These are phyloP conservation scores for Drosophila tropicalis DNA, from an alignment of 1,140 invertebrate genomes.

Conservation along the genomic window DNA sequence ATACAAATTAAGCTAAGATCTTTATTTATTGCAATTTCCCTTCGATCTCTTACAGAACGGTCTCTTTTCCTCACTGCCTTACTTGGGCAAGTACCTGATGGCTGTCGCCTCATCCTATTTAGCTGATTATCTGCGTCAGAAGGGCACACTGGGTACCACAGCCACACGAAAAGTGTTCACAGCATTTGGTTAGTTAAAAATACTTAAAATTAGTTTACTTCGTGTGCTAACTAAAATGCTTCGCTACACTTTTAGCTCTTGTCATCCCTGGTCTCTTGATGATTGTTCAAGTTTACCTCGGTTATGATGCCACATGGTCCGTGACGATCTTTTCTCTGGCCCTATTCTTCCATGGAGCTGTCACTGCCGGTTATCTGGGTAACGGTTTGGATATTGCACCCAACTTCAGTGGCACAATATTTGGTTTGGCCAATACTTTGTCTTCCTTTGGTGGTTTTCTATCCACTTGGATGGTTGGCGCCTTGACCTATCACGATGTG, in stretches of 20 bases:
- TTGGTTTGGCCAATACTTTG: slow-evolving; percentile 95
- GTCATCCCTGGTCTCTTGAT: slow-evolving; percentile 87
- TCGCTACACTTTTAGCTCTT: slow-evolving; percentile 84
- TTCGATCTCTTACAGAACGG: slow-evolving; percentile 86
- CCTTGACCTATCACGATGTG: slow-evolving; percentile 89
- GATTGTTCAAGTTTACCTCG: slow-evolving; percentile 88
- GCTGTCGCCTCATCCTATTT: slow-evolving; percentile 88
- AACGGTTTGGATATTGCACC: slow-evolving; percentile 96
- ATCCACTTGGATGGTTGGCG: slow-evolving; percentile 93
- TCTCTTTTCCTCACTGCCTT: slow-evolving; percentile 93
- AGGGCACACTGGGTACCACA: slow-evolving; percentile 88
- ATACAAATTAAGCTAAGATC: too few species aligned
- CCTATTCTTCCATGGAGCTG: slow-evolving; percentile 92
- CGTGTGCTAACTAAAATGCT: slow-evolving; percentile 1
- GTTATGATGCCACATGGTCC: slow-evolving; percentile 87
- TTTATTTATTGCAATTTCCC: neutral
- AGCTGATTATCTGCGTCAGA: slow-evolving; percentile 88
- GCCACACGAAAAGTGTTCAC: slow-evolving; percentile 88
- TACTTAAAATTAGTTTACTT: too few species aligned
- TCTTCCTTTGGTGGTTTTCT: slow-evolving; percentile 94
- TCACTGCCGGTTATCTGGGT: slow-evolving; percentile 93
- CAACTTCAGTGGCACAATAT: slow-evolving; percentile 94
- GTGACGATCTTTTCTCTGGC: slow-evolving; percentile 90
- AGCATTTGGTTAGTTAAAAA: slow-evolving; percentile 84
- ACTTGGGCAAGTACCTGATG: slow-evolving; percentile 92